phyloP scores from a whole-genome alignment of 2,113 vertebrate genomes.

The Ahaetulla prasina region DNA sequence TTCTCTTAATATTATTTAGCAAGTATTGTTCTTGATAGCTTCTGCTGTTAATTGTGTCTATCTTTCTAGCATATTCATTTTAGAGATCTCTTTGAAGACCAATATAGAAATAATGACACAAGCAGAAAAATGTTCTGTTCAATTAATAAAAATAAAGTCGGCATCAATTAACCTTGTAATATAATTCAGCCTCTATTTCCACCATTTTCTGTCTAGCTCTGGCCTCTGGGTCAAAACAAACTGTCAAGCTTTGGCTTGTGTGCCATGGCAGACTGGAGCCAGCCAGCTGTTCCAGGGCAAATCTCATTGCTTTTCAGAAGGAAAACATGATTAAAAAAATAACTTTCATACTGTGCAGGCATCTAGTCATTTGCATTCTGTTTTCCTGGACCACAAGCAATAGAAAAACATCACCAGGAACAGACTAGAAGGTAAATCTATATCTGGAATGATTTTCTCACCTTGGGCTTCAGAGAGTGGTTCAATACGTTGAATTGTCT shows the following conservation, averaged over 20 bases:
- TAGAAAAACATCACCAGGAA: no score
- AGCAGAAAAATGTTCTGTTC: not conserved
- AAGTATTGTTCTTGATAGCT: not conserved
- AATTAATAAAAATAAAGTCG: not conserved
- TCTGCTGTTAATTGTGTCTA: not conserved
- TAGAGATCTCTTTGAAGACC: not conserved
- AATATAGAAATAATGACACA: not conserved
- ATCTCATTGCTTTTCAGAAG: not conserved
- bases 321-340: not conserved
- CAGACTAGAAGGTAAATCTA: not conserved
- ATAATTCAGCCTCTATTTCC: not conserved
- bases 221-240: not conserved
- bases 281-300: not conserved
- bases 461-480: not conserved
- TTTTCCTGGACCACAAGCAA: not conserved
- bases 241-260: not conserved
- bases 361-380: not conserved
- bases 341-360: not conserved
- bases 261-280: not conserved
- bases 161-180: not conserved
- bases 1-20: not conserved
- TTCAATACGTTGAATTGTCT: not conserved
- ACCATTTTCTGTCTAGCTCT: not conserved
- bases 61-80: not conserved
- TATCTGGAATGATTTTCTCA: not conserved